phyloP scores from a whole-genome alignment of 2,888 invertebrate genomes.

The Adela reaumurella region DNA sequence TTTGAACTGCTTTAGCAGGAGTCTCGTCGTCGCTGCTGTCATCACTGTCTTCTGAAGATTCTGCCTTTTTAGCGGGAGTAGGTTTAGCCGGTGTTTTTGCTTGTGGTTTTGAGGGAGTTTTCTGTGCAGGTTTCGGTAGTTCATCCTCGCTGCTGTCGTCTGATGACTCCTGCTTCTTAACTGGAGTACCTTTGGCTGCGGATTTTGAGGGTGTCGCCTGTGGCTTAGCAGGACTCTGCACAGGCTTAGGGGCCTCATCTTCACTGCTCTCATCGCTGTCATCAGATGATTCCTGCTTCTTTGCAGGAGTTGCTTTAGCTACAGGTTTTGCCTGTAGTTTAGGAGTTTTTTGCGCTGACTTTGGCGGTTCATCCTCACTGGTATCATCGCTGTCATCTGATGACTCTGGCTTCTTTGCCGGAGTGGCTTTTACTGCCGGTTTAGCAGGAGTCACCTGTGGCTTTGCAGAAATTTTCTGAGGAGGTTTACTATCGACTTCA shows the following conservation, averaged over 20 bases:
- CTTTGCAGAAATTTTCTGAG: conserved; percentile 1
- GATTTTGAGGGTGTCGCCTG: conserved; percentile 13
- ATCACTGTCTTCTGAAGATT: conserved; percentile 30
- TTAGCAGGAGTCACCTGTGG: conserved; percentile 9
- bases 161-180: conserved; percentile 15
- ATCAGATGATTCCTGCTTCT: conserved; percentile 15
- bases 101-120: conserved; percentile 13
- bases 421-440: conserved; percentile 13
- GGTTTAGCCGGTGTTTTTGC: conserved; percentile 9
- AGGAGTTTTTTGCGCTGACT: too few species aligned
- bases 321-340: conserved; percentile 15
- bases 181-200: conserved; percentile 12
- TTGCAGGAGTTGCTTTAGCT: conserved; percentile 11
- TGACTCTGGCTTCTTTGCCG: conserved; percentile 20
- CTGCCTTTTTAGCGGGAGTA: conserved; percentile 18
- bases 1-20: conserved; percentile 13
- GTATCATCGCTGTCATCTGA: conserved; percentile 24
- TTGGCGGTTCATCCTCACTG: conserved; percentile 22
- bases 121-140: background rate
- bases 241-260: conserved; percentile 14
- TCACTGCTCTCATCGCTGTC: conserved; percentile 20
- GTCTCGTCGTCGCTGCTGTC: conserved; percentile 34
- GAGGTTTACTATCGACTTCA: conserved; percentile 10
- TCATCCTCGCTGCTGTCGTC: conserved; percentile 13
- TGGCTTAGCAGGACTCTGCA: conserved; percentile 3